A percentile compares a stretch with the other conserved stretches of the same genome.
Conservation (phyloP, 2,797 vertebrate species). For the Salarias fasciatus region DNA sequence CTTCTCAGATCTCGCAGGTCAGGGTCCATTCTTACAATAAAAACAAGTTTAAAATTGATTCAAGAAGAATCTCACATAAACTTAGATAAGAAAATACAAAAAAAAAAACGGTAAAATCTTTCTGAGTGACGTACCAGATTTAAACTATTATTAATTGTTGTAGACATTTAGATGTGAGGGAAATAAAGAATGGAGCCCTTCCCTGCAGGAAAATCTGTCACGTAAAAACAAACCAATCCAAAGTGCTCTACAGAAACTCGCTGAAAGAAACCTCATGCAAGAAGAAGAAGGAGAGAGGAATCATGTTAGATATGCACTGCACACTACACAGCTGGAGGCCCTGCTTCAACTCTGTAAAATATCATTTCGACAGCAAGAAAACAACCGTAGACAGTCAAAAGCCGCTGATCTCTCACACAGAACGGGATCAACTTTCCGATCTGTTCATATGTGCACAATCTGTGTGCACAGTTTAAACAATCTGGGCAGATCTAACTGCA, state of each 20-base stretch:
- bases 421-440: not conserved
- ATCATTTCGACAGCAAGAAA: constrained; percentile 39
- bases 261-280: constrained; percentile 60
- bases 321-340: constrained; percentile 19
- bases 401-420: constrained; percentile 16
- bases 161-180: no score
- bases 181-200: constrained; percentile 39
- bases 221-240: constrained; percentile 19
- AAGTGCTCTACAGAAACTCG: constrained; percentile 24
- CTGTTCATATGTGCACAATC: no score
- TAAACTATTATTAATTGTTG: no score
- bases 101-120: no score
- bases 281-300: constrained; percentile 47
- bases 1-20: not conserved
- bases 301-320: constrained; percentile 50
- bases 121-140: no score
- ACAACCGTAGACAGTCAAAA: constrained; percentile 47
- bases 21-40: constrained; percentile 37
- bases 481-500: no score
- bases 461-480: no score
- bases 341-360: constrained; percentile 18
- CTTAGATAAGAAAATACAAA: no score
- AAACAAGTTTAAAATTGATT: no score
- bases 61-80: no score
- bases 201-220: constrained; percentile 6